Conservation (phyloP, 2,797 vertebrate genomes). For the Poeciliopsis paucimaculata region DNA sequence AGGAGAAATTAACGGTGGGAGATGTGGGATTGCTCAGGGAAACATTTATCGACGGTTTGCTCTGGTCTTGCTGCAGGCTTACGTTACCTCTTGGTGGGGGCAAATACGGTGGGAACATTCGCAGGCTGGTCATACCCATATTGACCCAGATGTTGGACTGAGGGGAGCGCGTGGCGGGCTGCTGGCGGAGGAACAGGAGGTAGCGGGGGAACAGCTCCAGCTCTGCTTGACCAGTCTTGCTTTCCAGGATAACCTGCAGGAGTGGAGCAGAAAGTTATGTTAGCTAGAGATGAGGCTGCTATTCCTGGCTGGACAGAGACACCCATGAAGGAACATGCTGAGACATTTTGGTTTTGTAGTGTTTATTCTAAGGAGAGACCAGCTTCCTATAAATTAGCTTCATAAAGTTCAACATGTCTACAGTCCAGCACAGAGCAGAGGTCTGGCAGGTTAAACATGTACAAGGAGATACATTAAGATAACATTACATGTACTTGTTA, state of each 20-base stretch:
- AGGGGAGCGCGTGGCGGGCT: constrained; percentile 91
- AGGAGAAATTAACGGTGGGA: constrained; percentile 40
- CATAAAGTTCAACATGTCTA: neutral
- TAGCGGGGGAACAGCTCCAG: constrained; percentile 95
- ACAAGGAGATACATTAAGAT: no score
- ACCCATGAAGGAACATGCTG: neutral
- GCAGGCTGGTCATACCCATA: constrained; percentile 99
- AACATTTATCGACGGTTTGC: constrained; percentile 49
- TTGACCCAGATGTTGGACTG: constrained; percentile 99
- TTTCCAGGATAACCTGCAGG: constrained; percentile 91
- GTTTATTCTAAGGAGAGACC: neutral
- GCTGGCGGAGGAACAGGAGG: constrained; percentile 96
- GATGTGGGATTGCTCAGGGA: constrained; percentile 36
- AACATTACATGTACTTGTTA: no score
- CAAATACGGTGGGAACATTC: constrained; percentile 95
- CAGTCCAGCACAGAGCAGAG: neutral
- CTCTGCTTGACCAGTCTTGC: constrained; percentile 84
- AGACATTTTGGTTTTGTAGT: neutral
- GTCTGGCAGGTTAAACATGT: no score
- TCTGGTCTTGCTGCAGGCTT: constrained; percentile 98
- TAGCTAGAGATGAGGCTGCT: neutral
- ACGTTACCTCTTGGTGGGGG: constrained; percentile 92
- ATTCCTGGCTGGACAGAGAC: neutral
- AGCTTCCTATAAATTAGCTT: neutral
- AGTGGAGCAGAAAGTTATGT: neutral